Evolutionary conservation across 2,797 vertebrate genomes (phyloP), one percentile per base, ranked within the genome.

Genomic region (Mionectes olivaceus): DNA sequence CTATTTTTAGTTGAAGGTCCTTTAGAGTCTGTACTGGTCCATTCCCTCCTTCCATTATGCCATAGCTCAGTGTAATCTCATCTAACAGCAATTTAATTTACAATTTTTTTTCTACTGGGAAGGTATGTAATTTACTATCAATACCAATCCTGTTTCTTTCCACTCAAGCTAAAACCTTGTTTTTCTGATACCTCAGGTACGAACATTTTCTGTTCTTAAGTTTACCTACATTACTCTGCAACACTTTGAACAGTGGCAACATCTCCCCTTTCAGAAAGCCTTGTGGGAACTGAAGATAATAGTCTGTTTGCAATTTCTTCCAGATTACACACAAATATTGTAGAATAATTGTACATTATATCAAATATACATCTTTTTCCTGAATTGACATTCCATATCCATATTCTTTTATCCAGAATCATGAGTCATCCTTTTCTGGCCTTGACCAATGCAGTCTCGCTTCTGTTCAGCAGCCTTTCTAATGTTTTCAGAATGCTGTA

Each of bases 41-140:
- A 22, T 93, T 67, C 70, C 30, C 33, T 74, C 33, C n/a, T 70
- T 93, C 49, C 22, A n/a, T 27, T 39, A 5, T 53, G 49, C 41
- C 56, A 22, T 50, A 80, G 46, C 60, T 92, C 9, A 4, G 49
- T 47, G 68, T 92, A 85, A 89, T 91, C 52, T 84, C 68, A 83
- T 77, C 71, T 56, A 94, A 77, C 68, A 94, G 64, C 60, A 74
- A 91, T 83, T 56, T 92, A 87, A 77, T 93, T 77, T 89, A 63
- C 59, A 50, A 11, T 57, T 75, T 82, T 68, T 89, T 70, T 92
- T 65, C 56, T 91, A 15, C 81, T 74, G 41, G 60, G 68, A 85
- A 87, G 37, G 18, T 21, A 2, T 86, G 89, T 65, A 69, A 89
- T 91, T 95, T 90, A 28, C 76, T 88, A 70, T 94, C 94, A 94